Percentiles rank a stretch among this genome's conserved stretches.
These are phyloP conservation scores for Zaprionus bogoriensis DNA, from an alignment of 2,888 invertebrate genomes.

Conservation along the genomic window DNA sequence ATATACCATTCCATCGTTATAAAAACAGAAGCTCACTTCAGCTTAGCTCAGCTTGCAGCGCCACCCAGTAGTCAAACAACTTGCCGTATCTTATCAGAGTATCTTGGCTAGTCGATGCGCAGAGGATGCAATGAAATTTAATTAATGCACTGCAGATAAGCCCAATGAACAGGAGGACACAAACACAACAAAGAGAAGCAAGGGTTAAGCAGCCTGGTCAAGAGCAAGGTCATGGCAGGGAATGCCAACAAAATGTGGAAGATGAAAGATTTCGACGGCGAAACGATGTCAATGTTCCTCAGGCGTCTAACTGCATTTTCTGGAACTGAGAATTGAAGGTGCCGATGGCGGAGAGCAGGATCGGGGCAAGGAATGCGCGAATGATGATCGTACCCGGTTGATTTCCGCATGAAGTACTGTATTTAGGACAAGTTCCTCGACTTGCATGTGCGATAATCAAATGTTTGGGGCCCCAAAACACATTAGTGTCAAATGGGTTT, in stretches of 20 bases:
- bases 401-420: slow-evolving; percentile 10
- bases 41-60: not conserved
- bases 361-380: not conserved
- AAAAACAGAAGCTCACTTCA: not conserved
- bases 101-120: slow-evolving; percentile 33
- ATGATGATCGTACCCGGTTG: slow-evolving; percentile 19
- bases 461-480: slow-evolving; percentile 56
- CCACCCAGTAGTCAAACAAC: slow-evolving; percentile 43
- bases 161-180: slow-evolving; percentile 1
- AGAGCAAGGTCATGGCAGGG: slow-evolving; percentile 26
- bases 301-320: slow-evolving; percentile 43
- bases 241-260: not conserved
- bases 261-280: not conserved
- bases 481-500: slow-evolving; percentile 66
- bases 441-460: slow-evolving; percentile 57
- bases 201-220: not conserved
- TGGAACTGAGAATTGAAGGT: no score
- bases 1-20: no score
- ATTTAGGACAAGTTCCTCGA: slow-evolving; percentile 53
- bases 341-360: not conserved
- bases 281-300: slow-evolving; percentile 19
- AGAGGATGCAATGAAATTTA: slow-evolving; percentile 38
- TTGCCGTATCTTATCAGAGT: slow-evolving; percentile 60
- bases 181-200: not conserved
- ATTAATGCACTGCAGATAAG: slow-evolving; percentile 57